Evolutionary conservation across 2,113 vertebrate genomes (phyloP).

Genomic region (Microtus pennsylvanicus): DNA sequence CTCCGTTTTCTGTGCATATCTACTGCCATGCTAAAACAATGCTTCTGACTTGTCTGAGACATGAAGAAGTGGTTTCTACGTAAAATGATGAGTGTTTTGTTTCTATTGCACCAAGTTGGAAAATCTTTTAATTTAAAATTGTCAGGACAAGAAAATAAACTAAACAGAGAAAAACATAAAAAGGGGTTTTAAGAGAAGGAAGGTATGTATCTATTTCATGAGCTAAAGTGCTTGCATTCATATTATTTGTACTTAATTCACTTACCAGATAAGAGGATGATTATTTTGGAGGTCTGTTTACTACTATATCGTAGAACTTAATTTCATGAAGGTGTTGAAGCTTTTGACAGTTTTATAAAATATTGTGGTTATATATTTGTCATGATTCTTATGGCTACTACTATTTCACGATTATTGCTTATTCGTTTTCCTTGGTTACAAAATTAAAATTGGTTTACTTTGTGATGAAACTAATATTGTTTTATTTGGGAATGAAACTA

Average conservation of each 20-base stretch:
- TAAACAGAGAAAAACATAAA: conserved; percentile 40
- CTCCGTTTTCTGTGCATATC: background rate
- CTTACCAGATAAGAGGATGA: background rate
- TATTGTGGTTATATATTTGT: conserved; percentile 71
- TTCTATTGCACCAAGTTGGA: conserved; percentile 19
- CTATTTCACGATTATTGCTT: conserved; percentile 73
- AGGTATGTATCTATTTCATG: background rate
- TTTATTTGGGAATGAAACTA: conserved; percentile 59
- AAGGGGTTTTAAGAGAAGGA: background rate
- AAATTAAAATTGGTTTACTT: conserved; percentile 72
- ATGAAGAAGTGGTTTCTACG: background rate
- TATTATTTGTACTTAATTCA: conserved; percentile 2
- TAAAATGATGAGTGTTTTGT: conserved; percentile 38
- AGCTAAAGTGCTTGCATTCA: background rate
- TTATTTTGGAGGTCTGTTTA: conserved; percentile 45
- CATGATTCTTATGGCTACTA: conserved; percentile 66
- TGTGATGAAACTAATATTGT: conserved; percentile 44
- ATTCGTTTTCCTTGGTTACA: conserved; percentile 65
- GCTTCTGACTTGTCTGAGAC: conserved; percentile 7
- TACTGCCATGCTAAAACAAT: background rate
- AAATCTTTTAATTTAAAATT: conserved; percentile 42
- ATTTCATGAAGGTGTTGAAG: conserved; percentile 57
- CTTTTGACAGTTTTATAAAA: conserved; percentile 72
- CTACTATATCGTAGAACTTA: conserved; percentile 79
- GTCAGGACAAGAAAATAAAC: background rate